A percentile compares a stretch with the other conserved stretches of the same genome.
phyloP scores from a whole-genome alignment of 2,113 vertebrate species.

The Axis porcinus region DNA sequence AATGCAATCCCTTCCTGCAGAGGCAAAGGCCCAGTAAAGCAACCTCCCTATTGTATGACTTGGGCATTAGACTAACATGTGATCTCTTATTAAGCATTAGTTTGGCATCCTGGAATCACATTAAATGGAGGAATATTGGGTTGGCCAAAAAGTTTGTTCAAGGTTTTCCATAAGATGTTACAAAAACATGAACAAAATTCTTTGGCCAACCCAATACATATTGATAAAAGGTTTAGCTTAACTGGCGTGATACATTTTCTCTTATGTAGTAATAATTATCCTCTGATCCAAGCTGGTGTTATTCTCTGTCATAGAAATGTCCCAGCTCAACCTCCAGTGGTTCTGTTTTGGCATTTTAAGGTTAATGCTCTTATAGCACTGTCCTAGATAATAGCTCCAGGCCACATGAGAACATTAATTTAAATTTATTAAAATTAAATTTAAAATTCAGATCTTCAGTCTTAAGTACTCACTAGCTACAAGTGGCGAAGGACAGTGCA shows the following conservation, averaged over 20 bases:
- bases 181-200: background rate
- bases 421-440: background rate
- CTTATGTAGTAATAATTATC: background rate
- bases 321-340: background rate
- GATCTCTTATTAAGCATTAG: background rate
- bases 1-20: background rate
- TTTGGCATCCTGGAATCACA: background rate
- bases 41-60: fast-evolving
- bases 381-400: fast-evolving
- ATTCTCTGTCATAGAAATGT: background rate
- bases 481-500: fast-evolving
- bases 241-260: background rate
- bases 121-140: background rate
- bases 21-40: background rate
- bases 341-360: background rate
- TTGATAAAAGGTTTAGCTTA: background rate
- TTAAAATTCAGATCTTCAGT: background rate
- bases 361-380: background rate
- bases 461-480: background rate
- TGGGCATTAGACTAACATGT: background rate
- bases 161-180: background rate
- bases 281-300: background rate
- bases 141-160: background rate
- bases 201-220: background rate
- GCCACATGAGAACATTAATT: background rate